Conservation (phyloP, 2,113 vertebrate species). For the Paramisgurnus dabryanus region DNA sequence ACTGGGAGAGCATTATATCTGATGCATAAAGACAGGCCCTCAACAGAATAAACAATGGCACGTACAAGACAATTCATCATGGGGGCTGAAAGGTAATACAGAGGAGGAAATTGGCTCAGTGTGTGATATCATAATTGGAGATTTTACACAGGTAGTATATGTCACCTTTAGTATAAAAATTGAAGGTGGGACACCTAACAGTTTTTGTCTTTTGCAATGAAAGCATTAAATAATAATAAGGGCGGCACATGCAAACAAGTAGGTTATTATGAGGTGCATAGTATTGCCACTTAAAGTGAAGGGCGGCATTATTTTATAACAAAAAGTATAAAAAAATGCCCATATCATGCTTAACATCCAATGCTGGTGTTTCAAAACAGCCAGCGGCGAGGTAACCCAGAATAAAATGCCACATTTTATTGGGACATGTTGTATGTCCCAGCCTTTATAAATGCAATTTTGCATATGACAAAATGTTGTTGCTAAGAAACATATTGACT, state of each 20-base stretch:
- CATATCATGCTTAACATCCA: slow-evolving; percentile 17
- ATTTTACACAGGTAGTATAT: background rate
- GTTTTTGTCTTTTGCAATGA: background rate
- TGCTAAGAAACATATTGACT: slow-evolving; percentile 63
- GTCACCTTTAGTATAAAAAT: background rate
- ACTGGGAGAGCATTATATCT: background rate
- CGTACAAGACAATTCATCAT: slow-evolving; percentile 2
- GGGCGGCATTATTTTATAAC: background rate
- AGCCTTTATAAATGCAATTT: slow-evolving; percentile 39
- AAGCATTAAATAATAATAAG: slow-evolving; percentile 9
- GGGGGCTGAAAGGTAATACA: background rate
- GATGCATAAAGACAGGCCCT: slow-evolving; percentile 11
- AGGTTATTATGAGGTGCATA: background rate
- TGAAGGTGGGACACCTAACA: background rate
- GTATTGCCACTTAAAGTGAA: background rate
- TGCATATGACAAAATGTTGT: slow-evolving; percentile 52
- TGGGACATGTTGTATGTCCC: slow-evolving; percentile 18
- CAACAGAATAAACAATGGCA: slow-evolving; percentile 10
- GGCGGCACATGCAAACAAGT: background rate
- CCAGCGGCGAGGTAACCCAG: background rate
- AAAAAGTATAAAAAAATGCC: background rate
- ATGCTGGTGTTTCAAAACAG: background rate
- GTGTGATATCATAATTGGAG: background rate
- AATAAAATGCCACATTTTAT: slow-evolving; percentile 22
- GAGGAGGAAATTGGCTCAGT: background rate